Evolutionary conservation across 1,140 invertebrate genomes (phyloP).

Genomic region (Heliconius hewitsoni): DNA sequence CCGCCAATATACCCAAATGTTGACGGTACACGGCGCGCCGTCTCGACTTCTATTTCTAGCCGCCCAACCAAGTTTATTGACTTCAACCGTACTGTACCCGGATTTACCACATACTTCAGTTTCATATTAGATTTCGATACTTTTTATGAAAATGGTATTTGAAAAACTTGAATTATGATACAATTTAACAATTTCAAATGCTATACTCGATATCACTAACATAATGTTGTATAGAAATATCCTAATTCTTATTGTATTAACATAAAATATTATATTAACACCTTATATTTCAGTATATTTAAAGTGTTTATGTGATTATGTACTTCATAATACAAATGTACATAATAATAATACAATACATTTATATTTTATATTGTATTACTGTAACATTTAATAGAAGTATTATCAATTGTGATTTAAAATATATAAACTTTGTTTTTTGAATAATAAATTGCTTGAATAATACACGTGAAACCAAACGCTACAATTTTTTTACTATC

Average conservation of each 20-base stretch:
- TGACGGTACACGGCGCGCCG: constrained; percentile 63
- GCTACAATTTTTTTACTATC: too few relatives aligned
- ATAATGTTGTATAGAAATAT: not conserved
- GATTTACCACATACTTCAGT: constrained; percentile 56
- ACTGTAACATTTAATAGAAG: too few relatives aligned
- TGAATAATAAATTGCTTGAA: too few relatives aligned
- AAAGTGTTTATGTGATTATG: too few relatives aligned
- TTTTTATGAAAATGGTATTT: constrained; percentile 29
- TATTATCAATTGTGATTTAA: too few relatives aligned
- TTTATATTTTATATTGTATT: too few relatives aligned
- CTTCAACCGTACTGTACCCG: constrained; percentile 54
- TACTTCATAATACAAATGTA: too few relatives aligned
- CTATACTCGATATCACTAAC: not conserved
- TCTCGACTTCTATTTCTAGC: constrained; percentile 71
- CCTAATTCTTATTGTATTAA: not conserved
- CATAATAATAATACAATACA: too few relatives aligned
- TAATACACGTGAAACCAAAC: too few relatives aligned
- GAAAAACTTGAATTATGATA: not conserved
- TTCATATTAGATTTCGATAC: constrained; percentile 39
- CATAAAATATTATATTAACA: too few relatives aligned
- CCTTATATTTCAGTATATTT: too few relatives aligned
- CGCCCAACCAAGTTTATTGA: constrained; percentile 78
- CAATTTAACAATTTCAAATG: not conserved
- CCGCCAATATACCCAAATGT: constrained; percentile 37
- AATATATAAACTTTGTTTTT: too few relatives aligned